Conservation (phyloP, 2,888 invertebrate genomes). For the Hanleya hanleyi region DNA sequence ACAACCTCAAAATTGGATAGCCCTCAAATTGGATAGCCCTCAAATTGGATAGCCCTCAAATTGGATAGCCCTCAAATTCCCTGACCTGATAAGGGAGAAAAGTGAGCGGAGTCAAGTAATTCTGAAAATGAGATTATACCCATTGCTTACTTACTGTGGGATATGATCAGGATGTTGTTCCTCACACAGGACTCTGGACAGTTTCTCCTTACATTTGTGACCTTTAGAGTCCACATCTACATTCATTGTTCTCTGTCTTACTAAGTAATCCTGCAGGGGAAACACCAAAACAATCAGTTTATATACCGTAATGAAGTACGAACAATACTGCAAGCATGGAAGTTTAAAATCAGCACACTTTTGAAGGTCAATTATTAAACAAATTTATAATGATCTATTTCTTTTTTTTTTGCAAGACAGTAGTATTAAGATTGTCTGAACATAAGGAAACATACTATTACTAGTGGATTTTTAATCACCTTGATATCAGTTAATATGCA, state of each 20-base stretch:
- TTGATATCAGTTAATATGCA: not conserved
- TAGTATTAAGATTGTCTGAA: not conserved
- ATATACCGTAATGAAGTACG: not conserved
- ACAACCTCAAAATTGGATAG: no score
- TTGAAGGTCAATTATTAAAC: not conserved
- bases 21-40: no score
- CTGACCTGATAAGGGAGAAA: no score
- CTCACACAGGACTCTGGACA: constrained; percentile 60
- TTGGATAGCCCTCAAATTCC: no score
- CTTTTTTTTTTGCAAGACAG: not conserved
- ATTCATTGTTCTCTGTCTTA: constrained; percentile 55
- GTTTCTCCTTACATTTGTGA: constrained; percentile 65
- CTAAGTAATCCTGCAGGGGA: constrained; percentile 55
- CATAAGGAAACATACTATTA: not conserved
- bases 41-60: no score
- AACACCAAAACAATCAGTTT: no score
- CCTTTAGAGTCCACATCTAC: constrained; percentile 69
- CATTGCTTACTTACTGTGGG: not conserved
- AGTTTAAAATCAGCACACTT: not conserved
- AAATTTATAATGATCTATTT: not conserved
- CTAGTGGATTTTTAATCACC: not conserved
- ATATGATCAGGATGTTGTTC: constrained; percentile 4
- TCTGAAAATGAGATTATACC: no score
- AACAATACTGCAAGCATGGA: not conserved
- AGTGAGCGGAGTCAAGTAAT: no score